These are phyloP conservation scores for Abramis brama DNA, from an alignment of 2,113 vertebrate genomes.

Conservation along the genomic window DNA sequence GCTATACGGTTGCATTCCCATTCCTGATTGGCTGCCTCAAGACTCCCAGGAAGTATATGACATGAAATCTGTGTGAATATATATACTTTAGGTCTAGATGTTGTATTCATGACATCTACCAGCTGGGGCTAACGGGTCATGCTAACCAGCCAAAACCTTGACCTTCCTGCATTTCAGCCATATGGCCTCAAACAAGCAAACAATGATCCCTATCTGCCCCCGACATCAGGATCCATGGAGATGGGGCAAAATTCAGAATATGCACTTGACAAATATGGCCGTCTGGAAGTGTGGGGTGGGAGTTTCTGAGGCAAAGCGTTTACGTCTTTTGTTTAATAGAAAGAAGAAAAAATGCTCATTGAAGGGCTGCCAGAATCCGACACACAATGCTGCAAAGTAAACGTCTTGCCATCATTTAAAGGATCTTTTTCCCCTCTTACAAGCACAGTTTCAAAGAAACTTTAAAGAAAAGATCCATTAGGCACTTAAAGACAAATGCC, in stretches of 20 bases:
- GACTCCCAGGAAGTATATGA: too few relatives aligned
- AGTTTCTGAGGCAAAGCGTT: constrained; percentile 56
- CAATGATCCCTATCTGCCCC: constrained; percentile 2
- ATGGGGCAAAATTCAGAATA: constrained; percentile 67
- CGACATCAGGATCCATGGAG: constrained; percentile 65
- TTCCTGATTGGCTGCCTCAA: neutral
- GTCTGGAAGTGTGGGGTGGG: constrained; percentile 56
- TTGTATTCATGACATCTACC: neutral
- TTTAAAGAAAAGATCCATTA: neutral
- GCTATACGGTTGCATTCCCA: neutral
- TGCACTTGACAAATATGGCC: constrained; percentile 70
- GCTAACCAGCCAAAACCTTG: neutral
- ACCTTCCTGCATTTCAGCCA: neutral
- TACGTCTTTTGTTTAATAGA: neutral
- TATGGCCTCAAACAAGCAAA: constrained; percentile 8
- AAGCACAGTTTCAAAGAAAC: neutral
- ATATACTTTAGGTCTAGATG: neutral
- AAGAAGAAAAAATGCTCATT: constrained; percentile 20
- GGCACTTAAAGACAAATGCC: neutral
- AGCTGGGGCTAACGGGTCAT: neutral
- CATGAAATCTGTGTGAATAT: too few relatives aligned
- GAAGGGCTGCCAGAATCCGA: constrained; percentile 68
- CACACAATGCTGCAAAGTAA: constrained; percentile 55
- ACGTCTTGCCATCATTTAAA: neutral
- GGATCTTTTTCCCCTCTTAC: constrained; percentile 11